phyloP scores from a whole-genome alignment of 2,113 vertebrate species.

The Gavia stellata region DNA sequence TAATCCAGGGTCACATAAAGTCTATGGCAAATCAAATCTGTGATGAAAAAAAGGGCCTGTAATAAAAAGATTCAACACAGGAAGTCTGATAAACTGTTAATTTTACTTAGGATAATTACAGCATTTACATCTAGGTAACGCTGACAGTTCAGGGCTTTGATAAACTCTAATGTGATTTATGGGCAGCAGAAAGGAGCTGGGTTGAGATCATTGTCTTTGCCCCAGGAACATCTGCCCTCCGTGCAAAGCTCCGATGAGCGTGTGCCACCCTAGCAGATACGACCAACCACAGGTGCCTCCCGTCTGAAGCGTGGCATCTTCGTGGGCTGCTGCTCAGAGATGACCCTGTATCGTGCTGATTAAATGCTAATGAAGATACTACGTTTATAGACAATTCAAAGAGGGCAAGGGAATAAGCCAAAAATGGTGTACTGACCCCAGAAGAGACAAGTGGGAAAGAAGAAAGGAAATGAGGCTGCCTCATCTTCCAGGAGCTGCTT shows the following conservation, averaged over 20 bases:
- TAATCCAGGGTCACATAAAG: background rate
- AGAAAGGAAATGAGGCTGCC: background rate
- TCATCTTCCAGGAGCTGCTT: background rate
- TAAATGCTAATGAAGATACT: background rate
- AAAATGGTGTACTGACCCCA: background rate
- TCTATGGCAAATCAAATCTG: slow-evolving; percentile 30
- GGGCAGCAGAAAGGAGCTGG: background rate
- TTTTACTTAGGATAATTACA: slow-evolving; percentile 36
- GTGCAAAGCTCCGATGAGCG: background rate
- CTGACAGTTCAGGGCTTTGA: slow-evolving; percentile 31
- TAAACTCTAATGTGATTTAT: slow-evolving; percentile 27
- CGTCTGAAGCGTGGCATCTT: accelerated
- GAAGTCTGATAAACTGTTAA: slow-evolving; percentile 43
- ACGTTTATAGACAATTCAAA: background rate
- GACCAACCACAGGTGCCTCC: background rate
- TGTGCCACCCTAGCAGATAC: background rate
- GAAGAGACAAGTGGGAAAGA: background rate
- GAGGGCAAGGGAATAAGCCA: background rate
- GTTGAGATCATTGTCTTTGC: background rate
- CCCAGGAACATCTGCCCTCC: background rate
- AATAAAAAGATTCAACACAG: slow-evolving; percentile 28
- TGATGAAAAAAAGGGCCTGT: background rate
- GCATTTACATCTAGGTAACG: background rate
- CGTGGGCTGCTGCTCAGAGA: background rate
- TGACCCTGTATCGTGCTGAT: background rate